These are phyloP conservation scores for Chloroceryle aenea DNA, from an alignment of 2,113 vertebrate species.

Conservation along the genomic window DNA sequence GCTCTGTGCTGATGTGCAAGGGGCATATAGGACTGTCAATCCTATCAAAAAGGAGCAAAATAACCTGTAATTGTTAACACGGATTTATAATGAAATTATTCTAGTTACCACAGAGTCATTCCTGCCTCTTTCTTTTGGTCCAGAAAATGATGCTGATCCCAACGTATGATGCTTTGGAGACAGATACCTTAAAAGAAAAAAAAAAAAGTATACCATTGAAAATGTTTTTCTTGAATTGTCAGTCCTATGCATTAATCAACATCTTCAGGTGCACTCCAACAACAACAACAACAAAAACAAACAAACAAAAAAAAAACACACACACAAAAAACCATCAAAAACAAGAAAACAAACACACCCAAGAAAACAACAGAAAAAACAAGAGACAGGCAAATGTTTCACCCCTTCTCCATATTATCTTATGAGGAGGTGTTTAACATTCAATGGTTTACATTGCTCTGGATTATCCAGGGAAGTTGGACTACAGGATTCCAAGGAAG, in stretches of 20 bases:
- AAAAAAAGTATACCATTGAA: background rate
- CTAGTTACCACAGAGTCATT: constrained; percentile 55
- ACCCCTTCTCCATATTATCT: background rate
- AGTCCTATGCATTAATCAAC: background rate
- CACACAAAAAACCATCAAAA: too few relatives aligned
- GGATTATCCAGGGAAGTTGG: background rate
- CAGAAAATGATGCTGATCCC: background rate
- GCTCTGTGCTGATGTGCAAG: background rate
- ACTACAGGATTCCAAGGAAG: background rate
- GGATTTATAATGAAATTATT: background rate
- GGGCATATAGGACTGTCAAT: background rate
- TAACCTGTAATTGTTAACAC: background rate
- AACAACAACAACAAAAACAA: too few relatives aligned
- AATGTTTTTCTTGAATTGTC: background rate
- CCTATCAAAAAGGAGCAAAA: background rate
- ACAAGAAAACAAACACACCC: too few relatives aligned
- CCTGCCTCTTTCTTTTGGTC: background rate
- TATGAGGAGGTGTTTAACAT: background rate
- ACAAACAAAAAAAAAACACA: too few relatives aligned
- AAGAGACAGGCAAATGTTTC: background rate
- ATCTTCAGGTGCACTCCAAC: background rate
- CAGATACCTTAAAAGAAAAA: constrained; percentile 70
- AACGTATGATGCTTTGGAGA: constrained; percentile 53
- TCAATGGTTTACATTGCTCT: background rate
- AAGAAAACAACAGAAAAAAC: background rate